Conservation (phyloP, 2,113 vertebrate species). For the Lepidothrix coronata region DNA sequence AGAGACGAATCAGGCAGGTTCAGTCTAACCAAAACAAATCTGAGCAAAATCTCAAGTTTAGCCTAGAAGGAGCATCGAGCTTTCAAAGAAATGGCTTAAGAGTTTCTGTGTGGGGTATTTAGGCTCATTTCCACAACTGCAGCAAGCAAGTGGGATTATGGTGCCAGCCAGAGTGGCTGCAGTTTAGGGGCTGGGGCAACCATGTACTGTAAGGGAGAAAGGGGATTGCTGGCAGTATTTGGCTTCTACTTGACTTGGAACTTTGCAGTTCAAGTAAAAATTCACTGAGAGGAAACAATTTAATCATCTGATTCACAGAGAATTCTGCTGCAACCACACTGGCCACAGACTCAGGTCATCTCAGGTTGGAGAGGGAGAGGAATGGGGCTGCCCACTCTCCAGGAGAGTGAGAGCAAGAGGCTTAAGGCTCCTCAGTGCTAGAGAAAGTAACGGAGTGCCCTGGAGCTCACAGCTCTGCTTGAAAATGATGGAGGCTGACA, state of each 20-base stretch:
- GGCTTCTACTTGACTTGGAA: not conserved
- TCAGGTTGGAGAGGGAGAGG: slow-evolving; percentile 3
- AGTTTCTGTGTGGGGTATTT: not conserved
- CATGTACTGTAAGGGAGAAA: not conserved
- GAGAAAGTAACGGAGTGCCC: not conserved
- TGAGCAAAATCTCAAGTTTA: not conserved
- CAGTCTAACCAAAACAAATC: not conserved
- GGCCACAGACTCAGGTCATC: slow-evolving; percentile 27
- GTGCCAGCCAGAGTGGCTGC: not conserved
- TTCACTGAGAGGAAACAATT: not conserved
- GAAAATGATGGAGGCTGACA: slow-evolving; percentile 69
- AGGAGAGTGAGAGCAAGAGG: slow-evolving; percentile 17
- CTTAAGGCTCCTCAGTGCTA: slow-evolving; percentile 9
- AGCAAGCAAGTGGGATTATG: not conserved
- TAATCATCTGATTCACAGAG: not conserved
- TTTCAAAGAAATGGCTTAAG: not conserved
- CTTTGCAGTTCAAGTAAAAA: not conserved
- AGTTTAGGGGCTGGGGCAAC: not conserved
- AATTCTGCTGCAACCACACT: not conserved
- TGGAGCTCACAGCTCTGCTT: slow-evolving; percentile 23
- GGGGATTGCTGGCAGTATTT: not conserved
- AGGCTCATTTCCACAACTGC: not conserved
- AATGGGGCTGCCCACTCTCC: not conserved
- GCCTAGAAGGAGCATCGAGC: not conserved
- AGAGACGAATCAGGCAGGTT: not conserved